Base-by-base conservation (phyloP, 2,797 vertebrate species). In the Pseudochaenichthys georgianus region DNA sequence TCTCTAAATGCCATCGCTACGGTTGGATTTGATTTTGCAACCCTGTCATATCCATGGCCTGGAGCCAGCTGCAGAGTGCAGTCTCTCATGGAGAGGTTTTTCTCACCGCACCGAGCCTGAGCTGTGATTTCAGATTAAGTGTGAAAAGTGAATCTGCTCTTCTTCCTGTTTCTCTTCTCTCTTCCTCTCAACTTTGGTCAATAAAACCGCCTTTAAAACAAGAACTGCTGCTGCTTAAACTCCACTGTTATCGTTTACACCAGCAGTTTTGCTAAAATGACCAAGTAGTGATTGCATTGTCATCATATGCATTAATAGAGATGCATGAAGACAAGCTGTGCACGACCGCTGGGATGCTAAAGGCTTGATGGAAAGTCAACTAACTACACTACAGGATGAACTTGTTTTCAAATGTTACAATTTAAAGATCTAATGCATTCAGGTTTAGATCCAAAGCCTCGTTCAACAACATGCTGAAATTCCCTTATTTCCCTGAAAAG, bases 1-100 rank as follows among this genome's bases (percentile, higher is more conserved):
- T 90, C 59, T 87, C 57, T 38, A 53, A 82, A 74, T 78, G 75
- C 81, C 78, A 73, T n/a, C 2, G 4, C 63, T 12, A 34, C 23
- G 64, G 48, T 64, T 28, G 55, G 81, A 73, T 84, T 61, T 15
- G 54, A 75, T 80, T 65, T 73, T 73, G 53, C 64, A 68, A 6
- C 21, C 28, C 73, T 64, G 62, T 83, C 80, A 72, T 64, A 54
- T 77, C 75, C 68, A 13, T 23, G 64, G 62, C 62, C 45, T 1
- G 2, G 50, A 73, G 79, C 62, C 80, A 69, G 61, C 42, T 7
- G 62, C 48, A 7, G 21, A 45, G 59, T 1, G 63, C 15, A 13
- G 63, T 51, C 50, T 74, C 52, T 63, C 57, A 15, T 9, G 17
- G 28, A 43, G n/a, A 84, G 54, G 3, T 34, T 81, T 66, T 61